phyloP scores from a whole-genome alignment of 2,113 vertebrate genomes.

The Jacana jacana region DNA sequence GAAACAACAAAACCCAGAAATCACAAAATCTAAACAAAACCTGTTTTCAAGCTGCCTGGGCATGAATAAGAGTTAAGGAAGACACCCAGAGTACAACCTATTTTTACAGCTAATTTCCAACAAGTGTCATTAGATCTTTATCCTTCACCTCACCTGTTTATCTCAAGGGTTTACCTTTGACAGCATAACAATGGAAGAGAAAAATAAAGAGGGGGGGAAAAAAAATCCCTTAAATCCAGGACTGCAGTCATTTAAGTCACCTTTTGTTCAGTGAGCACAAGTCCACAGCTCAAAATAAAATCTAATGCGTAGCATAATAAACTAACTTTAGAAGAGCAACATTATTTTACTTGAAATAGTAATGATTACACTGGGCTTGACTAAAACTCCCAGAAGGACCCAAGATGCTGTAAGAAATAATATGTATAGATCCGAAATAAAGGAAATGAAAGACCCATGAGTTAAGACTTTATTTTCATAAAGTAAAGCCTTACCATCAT shows the following conservation, averaged over 20 bases:
- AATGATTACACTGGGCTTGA: neutral
- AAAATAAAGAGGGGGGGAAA: neutral
- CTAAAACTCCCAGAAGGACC: neutral
- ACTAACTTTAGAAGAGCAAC: neutral
- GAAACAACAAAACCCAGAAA: neutral
- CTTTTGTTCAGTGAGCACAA: neutral
- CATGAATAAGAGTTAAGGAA: neutral
- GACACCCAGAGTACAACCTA: neutral
- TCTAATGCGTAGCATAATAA: fast-evolving
- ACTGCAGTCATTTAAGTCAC: neutral
- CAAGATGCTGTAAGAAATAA: neutral
- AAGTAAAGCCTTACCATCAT: neutral
- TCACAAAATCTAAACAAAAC: neutral
- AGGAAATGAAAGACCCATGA: neutral
- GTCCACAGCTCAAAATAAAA: neutral
- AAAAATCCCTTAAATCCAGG: neutral
- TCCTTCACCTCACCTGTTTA: neutral
- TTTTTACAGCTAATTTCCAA: neutral
- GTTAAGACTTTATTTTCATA: neutral
- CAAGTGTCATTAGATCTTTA: neutral
- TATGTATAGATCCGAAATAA: neutral
- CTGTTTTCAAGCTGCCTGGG: neutral
- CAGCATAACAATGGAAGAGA: neutral
- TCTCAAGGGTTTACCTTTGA: neutral
- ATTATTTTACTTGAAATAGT: neutral